A percentile compares a stretch with the other conserved stretches of the same genome.
These are phyloP conservation scores for rabbit (Oryctolagus cuniculus) DNA, from an alignment of 2,113 vertebrate species.

Conservation along the genomic window DNA sequence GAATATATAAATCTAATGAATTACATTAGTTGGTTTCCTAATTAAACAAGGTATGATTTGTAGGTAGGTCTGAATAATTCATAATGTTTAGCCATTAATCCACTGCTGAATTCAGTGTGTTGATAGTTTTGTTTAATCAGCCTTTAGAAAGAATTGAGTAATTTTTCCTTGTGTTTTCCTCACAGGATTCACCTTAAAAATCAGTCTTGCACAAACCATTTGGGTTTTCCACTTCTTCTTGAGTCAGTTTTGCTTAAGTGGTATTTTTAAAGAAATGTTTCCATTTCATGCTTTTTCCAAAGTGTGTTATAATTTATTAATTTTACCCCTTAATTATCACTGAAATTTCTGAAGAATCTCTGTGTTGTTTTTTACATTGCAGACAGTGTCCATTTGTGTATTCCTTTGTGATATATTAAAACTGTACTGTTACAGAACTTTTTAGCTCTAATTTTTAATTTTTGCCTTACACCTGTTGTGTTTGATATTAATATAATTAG, in stretches of 20 bases:
- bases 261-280: neutral
- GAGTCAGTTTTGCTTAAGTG: conserved; percentile 38
- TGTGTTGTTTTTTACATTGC: neutral
- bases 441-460: neutral
- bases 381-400: neutral
- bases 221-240: neutral
- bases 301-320: neutral
- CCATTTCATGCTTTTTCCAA: neutral
- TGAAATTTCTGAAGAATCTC: neutral
- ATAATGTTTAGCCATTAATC: neutral
- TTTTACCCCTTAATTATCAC: neutral
- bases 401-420: neutral
- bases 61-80: neutral
- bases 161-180: neutral
- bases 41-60: neutral
- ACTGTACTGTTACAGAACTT: neutral
- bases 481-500: neutral
- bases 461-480: neutral
- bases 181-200: conserved; percentile 9
- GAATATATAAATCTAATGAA: neutral
- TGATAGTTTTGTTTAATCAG: neutral
- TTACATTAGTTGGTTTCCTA: neutral
- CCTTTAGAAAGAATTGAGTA: neutral
- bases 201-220: neutral
- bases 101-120: neutral